Conservation (phyloP, 30 jellyfish, hydroid and myxozoan genomes). For the Clytia hemisphaerica region DNA sequence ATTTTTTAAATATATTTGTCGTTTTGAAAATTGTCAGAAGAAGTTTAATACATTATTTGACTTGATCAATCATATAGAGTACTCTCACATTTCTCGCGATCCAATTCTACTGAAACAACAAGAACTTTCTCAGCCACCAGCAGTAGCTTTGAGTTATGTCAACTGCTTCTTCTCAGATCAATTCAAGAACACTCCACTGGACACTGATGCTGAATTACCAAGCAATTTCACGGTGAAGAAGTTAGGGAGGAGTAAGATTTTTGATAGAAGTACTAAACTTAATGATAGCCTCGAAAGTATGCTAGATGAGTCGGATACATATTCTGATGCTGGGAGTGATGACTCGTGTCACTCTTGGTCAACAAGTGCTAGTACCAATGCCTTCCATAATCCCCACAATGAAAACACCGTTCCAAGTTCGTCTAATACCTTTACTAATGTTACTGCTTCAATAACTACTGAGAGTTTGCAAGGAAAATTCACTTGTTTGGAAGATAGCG, state of each 20-base stretch:
- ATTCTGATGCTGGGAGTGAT: conserved; percentile 93
- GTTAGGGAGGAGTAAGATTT: no score
- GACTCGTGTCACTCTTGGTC: conserved; percentile 98
- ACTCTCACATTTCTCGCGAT: conserved; percentile 76
- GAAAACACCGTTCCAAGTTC: neutral
- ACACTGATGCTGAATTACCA: conserved; percentile 48
- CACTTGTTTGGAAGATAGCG: conserved; percentile 56
- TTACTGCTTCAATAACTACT: conserved; percentile 28
- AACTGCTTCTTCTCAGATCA: conserved; percentile 92
- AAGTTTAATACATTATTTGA: conserved; percentile 73
- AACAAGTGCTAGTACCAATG: conserved; percentile 27
- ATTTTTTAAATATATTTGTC: conserved; percentile 87
- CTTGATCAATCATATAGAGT: conserved; percentile 85
- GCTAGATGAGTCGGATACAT: conserved; percentile 37
- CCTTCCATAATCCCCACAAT: neutral
- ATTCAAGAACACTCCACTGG: conserved; percentile 46
- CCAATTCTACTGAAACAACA: conserved; percentile 77
- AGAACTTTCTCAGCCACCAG: conserved; percentile 95
- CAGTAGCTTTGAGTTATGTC: conserved; percentile 85
- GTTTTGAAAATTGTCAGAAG: conserved; percentile 83
- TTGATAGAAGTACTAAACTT: conserved; percentile 30
- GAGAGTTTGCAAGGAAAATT: conserved; percentile 62
- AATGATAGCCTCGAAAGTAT: conserved; percentile 25
- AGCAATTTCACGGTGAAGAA: conserved; percentile 27
- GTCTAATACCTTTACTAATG: neutral